A percentile compares a stretch with the other conserved stretches of the same genome.
Conservation (phyloP, 2,113 vertebrate genomes). For the Indri indri region DNA sequence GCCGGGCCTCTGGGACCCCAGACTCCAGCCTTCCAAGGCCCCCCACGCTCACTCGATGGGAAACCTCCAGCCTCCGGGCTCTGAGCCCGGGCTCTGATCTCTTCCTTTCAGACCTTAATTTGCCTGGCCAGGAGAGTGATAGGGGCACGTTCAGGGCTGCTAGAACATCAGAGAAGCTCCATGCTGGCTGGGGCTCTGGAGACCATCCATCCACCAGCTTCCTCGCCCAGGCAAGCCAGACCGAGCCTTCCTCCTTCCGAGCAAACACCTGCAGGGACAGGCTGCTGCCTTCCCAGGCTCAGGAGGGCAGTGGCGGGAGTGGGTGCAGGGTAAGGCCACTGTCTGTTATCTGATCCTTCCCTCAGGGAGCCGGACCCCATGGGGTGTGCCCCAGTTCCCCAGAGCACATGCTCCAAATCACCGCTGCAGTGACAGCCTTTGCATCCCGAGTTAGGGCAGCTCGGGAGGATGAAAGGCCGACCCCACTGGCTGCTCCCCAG, state of each 20-base stretch:
- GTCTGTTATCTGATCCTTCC: not conserved
- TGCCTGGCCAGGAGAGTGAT: not conserved
- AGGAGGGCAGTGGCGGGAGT: not conserved
- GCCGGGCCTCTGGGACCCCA: not conserved
- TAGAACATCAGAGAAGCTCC: too few relatives aligned
- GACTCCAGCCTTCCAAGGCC: not conserved
- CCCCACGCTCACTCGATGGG: not conserved
- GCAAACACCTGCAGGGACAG: not conserved
- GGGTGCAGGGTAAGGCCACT: not conserved
- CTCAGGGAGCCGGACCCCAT: not conserved
- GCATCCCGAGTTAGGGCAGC: not conserved
- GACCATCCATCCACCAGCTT: not conserved
- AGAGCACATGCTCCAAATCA: not conserved
- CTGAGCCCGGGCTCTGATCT: not conserved
- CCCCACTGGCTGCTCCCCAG: conserved; percentile 51
- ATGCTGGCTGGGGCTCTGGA: not conserved
- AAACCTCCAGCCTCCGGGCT: not conserved
- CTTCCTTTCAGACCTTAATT: not conserved
- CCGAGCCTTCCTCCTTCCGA: not conserved
- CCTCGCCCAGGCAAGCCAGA: not conserved
- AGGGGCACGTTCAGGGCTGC: accelerated
- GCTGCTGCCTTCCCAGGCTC: not conserved
- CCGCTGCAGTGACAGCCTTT: not conserved
- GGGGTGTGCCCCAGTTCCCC: not conserved
- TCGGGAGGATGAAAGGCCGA: conserved; percentile 58